Conservation (phyloP, 2,888 invertebrate genomes). For the Notocelia uddmanniana region DNA sequence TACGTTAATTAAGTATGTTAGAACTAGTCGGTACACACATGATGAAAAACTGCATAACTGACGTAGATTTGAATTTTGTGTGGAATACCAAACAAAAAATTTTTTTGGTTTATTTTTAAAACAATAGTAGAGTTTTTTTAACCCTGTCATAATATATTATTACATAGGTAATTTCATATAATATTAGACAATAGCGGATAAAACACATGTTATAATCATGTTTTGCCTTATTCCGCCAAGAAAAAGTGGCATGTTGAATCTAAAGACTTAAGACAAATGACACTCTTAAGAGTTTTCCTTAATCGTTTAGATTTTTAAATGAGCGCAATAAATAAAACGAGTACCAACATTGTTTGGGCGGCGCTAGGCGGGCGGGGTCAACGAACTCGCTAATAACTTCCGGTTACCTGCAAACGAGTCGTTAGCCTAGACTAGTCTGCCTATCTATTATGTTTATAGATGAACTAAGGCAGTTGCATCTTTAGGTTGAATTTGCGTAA, state of each 20-base stretch:
- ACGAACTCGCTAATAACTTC: slow-evolving; percentile 81
- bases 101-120: too few relatives aligned
- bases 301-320: slow-evolving; percentile 20
- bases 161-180: not conserved
- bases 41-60: too few relatives aligned
- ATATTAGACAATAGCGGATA: not conserved
- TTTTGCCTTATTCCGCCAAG: not conserved
- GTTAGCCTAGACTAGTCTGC: slow-evolving; percentile 58
- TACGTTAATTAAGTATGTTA: too few relatives aligned
- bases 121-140: too few relatives aligned
- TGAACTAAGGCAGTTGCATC: not conserved
- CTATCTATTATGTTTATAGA: not conserved
- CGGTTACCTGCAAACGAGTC: slow-evolving; percentile 77
- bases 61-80: too few relatives aligned
- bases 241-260: not conserved
- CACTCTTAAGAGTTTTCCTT: slow-evolving; percentile 5
- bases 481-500: not conserved
- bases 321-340: slow-evolving; percentile 50
- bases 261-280: slow-evolving; percentile 1
- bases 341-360: slow-evolving; percentile 70
- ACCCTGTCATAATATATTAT: too few relatives aligned
- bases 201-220: not conserved
- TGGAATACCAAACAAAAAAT: too few relatives aligned
- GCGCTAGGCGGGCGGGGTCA: slow-evolving; percentile 66
- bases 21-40: too few relatives aligned